Evolutionary conservation across 2,888 invertebrate genomes (phyloP).

Genomic region (Patella ulyssiponensis): DNA sequence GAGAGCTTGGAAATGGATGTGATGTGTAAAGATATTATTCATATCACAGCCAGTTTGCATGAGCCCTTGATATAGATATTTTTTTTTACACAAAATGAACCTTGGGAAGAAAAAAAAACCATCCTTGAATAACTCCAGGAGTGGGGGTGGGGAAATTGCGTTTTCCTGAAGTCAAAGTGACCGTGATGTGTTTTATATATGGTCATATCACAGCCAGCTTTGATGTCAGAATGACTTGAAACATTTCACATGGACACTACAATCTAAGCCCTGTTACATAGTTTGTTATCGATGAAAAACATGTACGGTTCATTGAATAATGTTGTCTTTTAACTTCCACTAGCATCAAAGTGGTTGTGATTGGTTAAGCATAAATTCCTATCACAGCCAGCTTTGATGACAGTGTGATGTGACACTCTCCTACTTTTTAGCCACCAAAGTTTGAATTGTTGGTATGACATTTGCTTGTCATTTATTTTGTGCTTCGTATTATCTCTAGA

Average conservation of each 20-base stretch:
- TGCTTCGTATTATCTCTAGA: no score
- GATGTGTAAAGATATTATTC: not conserved
- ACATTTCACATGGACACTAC: no score
- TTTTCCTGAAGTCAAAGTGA: conserved; percentile 79
- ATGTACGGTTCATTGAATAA: conserved; percentile 28
- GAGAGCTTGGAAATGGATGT: no score
- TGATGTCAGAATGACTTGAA: conserved; percentile 75
- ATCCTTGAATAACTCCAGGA: not conserved
- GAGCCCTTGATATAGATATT: not conserved
- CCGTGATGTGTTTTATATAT: conserved; percentile 82
- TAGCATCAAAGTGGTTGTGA: conserved; percentile 65
- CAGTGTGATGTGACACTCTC: conserved; percentile 60
- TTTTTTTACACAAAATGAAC: not conserved
- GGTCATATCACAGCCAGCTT: conserved; percentile 97
- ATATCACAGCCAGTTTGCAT: not conserved
- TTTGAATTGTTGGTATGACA: no score
- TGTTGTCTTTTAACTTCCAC: conserved; percentile 30
- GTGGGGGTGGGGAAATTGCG: not conserved
- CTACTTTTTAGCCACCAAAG: not conserved
- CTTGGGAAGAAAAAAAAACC: not conserved
- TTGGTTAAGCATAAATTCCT: conserved; percentile 53
- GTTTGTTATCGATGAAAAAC: no score
- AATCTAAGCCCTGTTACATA: no score
- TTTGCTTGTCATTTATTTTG: no score
- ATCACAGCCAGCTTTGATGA: conserved; percentile 96